Evolutionary conservation across 2,888 invertebrate species (phyloP).

Genomic region (Mesochorus sp.): DNA sequence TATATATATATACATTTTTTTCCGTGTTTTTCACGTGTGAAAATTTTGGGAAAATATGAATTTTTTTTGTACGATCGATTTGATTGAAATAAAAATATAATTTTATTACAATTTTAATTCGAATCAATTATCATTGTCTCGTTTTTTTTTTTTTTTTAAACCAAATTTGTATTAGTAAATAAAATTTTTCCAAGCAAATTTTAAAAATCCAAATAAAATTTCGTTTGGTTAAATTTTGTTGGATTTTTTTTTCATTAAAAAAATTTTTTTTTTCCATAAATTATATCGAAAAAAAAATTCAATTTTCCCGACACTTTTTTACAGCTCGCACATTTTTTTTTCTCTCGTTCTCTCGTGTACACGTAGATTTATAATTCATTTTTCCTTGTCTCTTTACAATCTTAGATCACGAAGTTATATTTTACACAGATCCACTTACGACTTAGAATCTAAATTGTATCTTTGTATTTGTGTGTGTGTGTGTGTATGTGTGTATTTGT

Average conservation of each 20-base stretch:
- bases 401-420: conserved; percentile 80
- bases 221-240: neutral
- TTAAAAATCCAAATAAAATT: too few species aligned
- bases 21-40: neutral
- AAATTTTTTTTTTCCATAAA: too few species aligned
- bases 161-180: too few species aligned
- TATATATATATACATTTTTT: conserved; percentile 24
- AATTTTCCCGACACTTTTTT: conserved; percentile 26
- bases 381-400: conserved; percentile 74
- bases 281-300: conserved; percentile 29
- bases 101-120: conserved; percentile 45
- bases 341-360: conserved; percentile 43
- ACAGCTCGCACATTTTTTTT: conserved; percentile 39
- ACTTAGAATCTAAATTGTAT: conserved; percentile 75
- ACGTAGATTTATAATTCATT: conserved; percentile 36
- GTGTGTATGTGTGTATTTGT: conserved; percentile 24
- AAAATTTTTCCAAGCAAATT: too few species aligned
- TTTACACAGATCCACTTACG: conserved; percentile 80
- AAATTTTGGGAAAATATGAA: too few species aligned
- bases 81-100: neutral
- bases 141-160: conserved; percentile 21
- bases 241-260: too few species aligned
- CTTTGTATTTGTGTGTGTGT: conserved; percentile 69
- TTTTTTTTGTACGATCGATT: neutral
- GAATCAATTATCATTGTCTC: conserved; percentile 20